These are phyloP conservation scores for Prosopocoilus inquinatus DNA, from an alignment of 2,888 invertebrate species.

Conservation along the genomic window DNA sequence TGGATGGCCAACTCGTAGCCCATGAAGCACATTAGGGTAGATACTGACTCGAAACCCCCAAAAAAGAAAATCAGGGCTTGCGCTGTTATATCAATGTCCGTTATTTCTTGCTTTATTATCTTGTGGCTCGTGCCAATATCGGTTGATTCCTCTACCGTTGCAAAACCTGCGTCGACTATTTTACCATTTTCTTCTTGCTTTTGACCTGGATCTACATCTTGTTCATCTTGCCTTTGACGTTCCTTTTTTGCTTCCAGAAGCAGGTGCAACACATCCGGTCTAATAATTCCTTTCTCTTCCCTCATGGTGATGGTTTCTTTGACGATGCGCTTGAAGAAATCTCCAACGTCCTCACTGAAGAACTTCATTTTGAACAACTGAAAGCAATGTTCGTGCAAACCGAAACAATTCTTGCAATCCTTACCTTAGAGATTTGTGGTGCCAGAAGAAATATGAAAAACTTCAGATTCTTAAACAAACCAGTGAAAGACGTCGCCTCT, in stretches of 20 bases:
- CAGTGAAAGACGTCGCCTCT: conserved; percentile 38
- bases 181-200: too few species aligned
- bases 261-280: conserved; percentile 58
- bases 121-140: conserved; percentile 1
- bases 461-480: conserved; percentile 8
- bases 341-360: conserved; percentile 2
- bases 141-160: conserved; percentile 18
- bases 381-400: too few species aligned
- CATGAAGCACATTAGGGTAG: conserved; percentile 45
- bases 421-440: conserved; percentile 18
- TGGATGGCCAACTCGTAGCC: conserved; percentile 48
- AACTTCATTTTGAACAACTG: conserved; percentile 2
- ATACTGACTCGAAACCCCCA: too few species aligned
- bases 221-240: conserved; percentile 31
- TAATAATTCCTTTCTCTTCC: conserved; percentile 49
- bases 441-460: conserved; percentile 7
- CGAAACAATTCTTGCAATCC: not conserved
- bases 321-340: conserved; percentile 15
- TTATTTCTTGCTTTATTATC: too few species aligned
- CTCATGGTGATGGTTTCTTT: conserved; percentile 30
- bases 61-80: too few species aligned
- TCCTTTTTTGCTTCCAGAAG: conserved; percentile 53
- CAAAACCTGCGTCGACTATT: conserved; percentile 18
- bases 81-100: too few species aligned
- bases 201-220: too few species aligned